Percentiles rank a stretch among this genome's conserved stretches.
phyloP scores from a whole-genome alignment of 2,888 invertebrate genomes.

The Podabrus alpinus region DNA sequence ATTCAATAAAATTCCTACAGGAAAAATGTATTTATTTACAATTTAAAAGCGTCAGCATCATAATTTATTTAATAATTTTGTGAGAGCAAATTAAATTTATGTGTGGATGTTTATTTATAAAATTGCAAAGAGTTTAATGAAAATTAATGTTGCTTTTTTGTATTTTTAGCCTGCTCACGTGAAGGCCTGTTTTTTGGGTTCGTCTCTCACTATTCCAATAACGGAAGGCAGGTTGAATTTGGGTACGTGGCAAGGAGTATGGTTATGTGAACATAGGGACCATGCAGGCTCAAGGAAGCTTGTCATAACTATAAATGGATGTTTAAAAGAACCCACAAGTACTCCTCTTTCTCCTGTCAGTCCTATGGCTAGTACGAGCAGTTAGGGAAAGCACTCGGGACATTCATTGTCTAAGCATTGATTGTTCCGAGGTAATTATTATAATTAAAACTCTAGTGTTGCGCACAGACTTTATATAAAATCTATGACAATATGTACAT shows the following conservation, averaged over 20 bases:
- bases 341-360: constrained; percentile 86
- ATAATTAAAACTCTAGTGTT: constrained; percentile 34
- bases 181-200: constrained; percentile 95
- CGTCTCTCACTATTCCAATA: constrained; percentile 93
- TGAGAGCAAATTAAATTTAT: neutral
- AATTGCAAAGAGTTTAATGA: neutral
- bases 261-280: constrained; percentile 97
- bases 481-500: constrained; percentile 58
- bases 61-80: neutral
- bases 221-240: constrained; percentile 93
- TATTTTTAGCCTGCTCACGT: constrained; percentile 89
- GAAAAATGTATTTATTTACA: too few species aligned
- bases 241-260: constrained; percentile 97
- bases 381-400: constrained; percentile 76
- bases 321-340: constrained; percentile 83
- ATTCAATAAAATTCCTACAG: too few species aligned
- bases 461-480: constrained; percentile 50
- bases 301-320: constrained; percentile 84
- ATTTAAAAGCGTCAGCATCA: too few species aligned
- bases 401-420: constrained; percentile 57
- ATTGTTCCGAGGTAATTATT: constrained; percentile 49
- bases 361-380: constrained; percentile 87
- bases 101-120: neutral
- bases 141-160: constrained; percentile 21
- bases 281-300: constrained; percentile 91